These are phyloP conservation scores for Cheilosia vulpina DNA, from an alignment of 2,888 invertebrate species.

Conservation along the genomic window DNA sequence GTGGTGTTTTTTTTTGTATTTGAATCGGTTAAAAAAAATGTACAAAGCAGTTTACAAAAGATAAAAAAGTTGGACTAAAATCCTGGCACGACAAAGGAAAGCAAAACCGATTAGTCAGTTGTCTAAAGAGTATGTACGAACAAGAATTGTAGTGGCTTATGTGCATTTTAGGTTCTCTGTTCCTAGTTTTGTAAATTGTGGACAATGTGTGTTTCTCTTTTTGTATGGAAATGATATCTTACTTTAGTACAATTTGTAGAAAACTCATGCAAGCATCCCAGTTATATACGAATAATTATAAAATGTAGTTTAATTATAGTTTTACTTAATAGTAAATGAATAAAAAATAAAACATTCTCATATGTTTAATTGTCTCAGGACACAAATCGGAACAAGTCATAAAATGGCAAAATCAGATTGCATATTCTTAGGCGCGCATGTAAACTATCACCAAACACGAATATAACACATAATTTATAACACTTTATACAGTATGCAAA, in stretches of 20 bases:
- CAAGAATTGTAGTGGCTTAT: neutral
- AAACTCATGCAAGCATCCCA: constrained; percentile 75
- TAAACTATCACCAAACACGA: neutral
- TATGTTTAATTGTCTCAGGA: constrained; percentile 68
- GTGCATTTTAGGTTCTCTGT: constrained; percentile 26
- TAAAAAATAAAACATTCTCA: constrained; percentile 31
- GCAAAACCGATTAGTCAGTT: neutral
- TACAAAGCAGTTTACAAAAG: too few relatives aligned
- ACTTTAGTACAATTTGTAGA: constrained; percentile 5
- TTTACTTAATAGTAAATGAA: constrained; percentile 59
- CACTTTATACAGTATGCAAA: constrained; percentile 12
- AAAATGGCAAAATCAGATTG: constrained; percentile 1
- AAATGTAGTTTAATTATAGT: constrained; percentile 53
- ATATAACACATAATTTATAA: constrained; percentile 35
- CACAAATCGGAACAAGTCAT: constrained; percentile 6
- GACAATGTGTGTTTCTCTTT: neutral
- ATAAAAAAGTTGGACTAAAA: too few relatives aligned
- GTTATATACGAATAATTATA: constrained; percentile 50
- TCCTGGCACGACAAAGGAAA: too few relatives aligned
- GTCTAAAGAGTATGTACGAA: neutral
- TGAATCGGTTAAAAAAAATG: too few relatives aligned
- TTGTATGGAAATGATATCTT: constrained; percentile 18
- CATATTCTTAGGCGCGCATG: constrained; percentile 21
- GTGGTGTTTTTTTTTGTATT: too few relatives aligned
- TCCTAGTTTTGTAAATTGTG: constrained; percentile 7